These are phyloP conservation scores for Drosophila truncata DNA, from an alignment of 1,140 invertebrate genomes.

Conservation along the genomic window DNA sequence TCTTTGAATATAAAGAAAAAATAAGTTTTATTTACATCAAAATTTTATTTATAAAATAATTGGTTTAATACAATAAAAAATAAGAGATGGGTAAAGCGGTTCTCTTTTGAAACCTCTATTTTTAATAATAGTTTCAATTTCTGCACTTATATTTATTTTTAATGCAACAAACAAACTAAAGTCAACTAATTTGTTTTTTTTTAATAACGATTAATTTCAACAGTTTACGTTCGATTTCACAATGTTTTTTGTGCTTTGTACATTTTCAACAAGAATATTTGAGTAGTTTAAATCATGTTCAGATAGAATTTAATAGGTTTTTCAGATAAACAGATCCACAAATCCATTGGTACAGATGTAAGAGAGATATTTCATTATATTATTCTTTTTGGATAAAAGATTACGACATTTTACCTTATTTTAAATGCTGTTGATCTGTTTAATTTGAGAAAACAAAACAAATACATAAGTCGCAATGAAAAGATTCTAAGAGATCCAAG, in stretches of 20 bases:
- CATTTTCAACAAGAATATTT: neutral
- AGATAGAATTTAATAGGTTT: neutral
- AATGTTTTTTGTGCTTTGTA: neutral
- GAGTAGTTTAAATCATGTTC: neutral
- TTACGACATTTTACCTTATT: neutral
- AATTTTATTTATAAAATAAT: too few relatives aligned
- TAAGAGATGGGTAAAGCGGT: too few relatives aligned
- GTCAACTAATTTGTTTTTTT: neutral
- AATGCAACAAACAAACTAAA: neutral
- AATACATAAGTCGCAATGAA: neutral
- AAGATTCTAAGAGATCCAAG: neutral
- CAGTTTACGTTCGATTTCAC: neutral
- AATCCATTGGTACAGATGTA: too few relatives aligned
- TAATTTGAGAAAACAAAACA: neutral
- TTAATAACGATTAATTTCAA: neutral
- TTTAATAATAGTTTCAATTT: too few relatives aligned
- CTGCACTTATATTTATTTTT: too few relatives aligned
- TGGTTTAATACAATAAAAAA: too few relatives aligned
- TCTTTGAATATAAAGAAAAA: too few relatives aligned
- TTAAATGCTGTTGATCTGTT: neutral
- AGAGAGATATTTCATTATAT: neutral
- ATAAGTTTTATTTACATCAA: too few relatives aligned
- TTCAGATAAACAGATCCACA: too few relatives aligned
- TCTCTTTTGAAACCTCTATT: too few relatives aligned
- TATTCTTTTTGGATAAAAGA: accelerated